These are phyloP conservation scores for Solea solea DNA, from an alignment of 2,113 vertebrate species.

Conservation along the genomic window DNA sequence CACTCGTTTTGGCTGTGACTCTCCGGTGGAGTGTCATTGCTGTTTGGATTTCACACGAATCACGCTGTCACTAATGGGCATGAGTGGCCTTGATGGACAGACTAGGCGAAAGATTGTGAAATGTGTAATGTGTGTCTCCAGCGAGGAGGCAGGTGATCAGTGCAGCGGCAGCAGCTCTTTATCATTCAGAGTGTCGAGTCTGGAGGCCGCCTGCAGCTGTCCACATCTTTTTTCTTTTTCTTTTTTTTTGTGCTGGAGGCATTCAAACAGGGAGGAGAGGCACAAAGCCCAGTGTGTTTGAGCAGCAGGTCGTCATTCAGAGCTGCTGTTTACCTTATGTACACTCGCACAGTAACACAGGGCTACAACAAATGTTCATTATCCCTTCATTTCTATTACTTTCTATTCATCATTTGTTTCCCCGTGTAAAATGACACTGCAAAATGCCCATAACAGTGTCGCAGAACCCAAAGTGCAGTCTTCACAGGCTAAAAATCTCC, in stretches of 20 bases:
- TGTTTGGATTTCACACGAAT: conserved; percentile 47
- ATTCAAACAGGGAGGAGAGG: conserved; percentile 19
- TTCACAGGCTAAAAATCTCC: conserved; percentile 12
- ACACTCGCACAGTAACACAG: conserved; percentile 5
- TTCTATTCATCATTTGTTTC: neutral
- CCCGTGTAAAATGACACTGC: neutral
- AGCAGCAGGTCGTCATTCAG: conserved; percentile 45
- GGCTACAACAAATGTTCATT: neutral
- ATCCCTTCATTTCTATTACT: neutral
- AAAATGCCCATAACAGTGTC: too few relatives aligned
- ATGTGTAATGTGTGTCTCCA: conserved; percentile 45
- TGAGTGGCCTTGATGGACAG: conserved; percentile 40
- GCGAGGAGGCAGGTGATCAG: conserved; percentile 56
- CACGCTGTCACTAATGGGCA: conserved; percentile 46
- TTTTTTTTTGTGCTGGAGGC: conserved; percentile 19
- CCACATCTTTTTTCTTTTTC: conserved; percentile 49
- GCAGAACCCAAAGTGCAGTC: neutral
- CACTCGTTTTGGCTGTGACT: conserved; percentile 15
- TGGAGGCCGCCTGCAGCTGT: conserved; percentile 60
- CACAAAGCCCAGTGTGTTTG: conserved; percentile 44
- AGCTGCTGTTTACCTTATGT: conserved; percentile 32
- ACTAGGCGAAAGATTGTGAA: conserved; percentile 39
- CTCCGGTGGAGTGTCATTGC: conserved; percentile 6
- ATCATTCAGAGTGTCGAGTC: conserved; percentile 60
- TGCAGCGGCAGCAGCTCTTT: conserved; percentile 61